A percentile compares a stretch with the other conserved stretches of the same genome.
phyloP scores from a whole-genome alignment of 2,113 vertebrate species.

The Cinclus cinclus region DNA sequence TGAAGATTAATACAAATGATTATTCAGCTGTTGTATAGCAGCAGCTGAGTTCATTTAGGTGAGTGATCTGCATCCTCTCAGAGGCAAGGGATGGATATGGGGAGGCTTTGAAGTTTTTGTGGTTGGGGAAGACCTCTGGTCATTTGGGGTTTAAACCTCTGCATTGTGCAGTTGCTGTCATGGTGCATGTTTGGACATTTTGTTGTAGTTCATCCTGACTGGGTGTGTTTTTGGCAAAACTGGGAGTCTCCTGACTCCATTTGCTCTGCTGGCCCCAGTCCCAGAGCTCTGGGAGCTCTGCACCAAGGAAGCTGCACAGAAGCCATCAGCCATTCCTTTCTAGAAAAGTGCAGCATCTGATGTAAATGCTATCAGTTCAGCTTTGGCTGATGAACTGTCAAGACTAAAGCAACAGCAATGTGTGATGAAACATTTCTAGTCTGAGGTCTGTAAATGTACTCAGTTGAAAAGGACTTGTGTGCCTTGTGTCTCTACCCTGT shows the following conservation, averaged over 20 bases:
- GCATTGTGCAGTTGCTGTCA: neutral
- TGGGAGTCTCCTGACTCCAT: neutral
- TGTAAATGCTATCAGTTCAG: neutral
- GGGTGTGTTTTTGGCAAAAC: neutral
- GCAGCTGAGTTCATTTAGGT: neutral
- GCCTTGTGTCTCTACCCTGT: neutral
- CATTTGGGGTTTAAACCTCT: neutral
- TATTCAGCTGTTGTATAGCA: neutral
- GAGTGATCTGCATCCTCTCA: neutral
- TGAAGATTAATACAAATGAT: neutral
- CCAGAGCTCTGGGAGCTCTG: neutral
- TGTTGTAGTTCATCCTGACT: neutral
- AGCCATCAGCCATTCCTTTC: neutral
- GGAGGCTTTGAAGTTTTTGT: neutral
- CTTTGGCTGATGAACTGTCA: neutral
- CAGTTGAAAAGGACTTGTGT: neutral
- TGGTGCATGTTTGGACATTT: neutral
- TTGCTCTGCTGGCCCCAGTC: neutral
- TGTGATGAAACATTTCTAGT: neutral
- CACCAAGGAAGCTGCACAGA: neutral
- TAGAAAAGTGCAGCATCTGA: neutral
- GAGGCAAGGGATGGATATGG: neutral
- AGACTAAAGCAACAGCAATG: neutral
- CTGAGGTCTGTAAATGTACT: neutral
- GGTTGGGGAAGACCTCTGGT: neutral